Conservation (phyloP, 2,797 vertebrate species). For the Luscinia luscinia region DNA sequence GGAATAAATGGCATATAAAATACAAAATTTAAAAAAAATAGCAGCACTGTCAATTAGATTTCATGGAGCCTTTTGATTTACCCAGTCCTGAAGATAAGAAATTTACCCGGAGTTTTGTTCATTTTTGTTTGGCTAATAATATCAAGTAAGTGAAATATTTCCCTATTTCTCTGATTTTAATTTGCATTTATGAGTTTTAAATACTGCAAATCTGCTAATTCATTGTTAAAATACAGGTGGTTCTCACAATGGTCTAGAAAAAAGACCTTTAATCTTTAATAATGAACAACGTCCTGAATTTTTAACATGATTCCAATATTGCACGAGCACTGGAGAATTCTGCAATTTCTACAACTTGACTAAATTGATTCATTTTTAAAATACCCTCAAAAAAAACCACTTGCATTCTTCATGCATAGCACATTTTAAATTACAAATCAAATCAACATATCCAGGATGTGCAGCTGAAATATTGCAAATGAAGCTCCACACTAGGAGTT, state of each 20-base stretch:
- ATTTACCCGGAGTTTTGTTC: not conserved
- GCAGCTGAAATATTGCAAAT: not conserved
- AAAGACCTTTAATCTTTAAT: not conserved
- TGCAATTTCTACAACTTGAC: not conserved
- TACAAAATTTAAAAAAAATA: not conserved
- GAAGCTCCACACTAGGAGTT: not conserved
- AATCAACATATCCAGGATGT: not conserved
- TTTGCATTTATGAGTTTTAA: slow-evolving; percentile 10
- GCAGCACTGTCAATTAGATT: not conserved
- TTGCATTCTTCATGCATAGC: not conserved
- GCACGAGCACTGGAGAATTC: not conserved
- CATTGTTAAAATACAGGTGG: not conserved
- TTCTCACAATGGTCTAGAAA: not conserved
- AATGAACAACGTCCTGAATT: not conserved
- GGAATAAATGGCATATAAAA: not conserved
- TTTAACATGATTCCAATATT: not conserved
- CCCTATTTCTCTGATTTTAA: not conserved
- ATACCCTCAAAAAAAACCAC: not conserved
- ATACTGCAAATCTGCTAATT: not conserved
- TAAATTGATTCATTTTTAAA: not conserved
- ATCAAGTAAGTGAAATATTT: not conserved
- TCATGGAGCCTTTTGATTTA: not conserved
- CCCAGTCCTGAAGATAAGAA: not conserved
- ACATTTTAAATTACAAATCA: not conserved
- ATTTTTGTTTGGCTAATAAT: not conserved